These are phyloP conservation scores for Zaprionus vittiger DNA, from an alignment of 1,140 invertebrate genomes.

Conservation along the genomic window DNA sequence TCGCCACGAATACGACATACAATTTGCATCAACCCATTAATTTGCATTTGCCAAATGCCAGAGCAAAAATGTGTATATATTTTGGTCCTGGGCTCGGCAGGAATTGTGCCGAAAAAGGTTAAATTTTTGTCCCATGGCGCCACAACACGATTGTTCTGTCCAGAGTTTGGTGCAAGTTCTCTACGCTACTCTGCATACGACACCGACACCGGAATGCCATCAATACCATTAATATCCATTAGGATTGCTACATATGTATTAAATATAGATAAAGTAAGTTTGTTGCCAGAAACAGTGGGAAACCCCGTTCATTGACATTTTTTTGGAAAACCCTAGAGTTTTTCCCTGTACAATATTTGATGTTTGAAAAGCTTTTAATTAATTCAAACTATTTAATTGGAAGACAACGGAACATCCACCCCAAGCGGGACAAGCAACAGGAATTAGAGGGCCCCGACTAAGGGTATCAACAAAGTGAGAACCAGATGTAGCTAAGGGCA, in stretches of 20 bases:
- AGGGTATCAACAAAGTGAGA: neutral
- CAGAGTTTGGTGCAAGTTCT: neutral
- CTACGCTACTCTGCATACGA: neutral
- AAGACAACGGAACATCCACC: neutral
- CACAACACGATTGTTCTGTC: neutral
- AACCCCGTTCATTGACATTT: neutral
- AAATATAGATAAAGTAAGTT: neutral
- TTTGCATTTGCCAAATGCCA: constrained; percentile 31
- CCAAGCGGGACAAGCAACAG: neutral
- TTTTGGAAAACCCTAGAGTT: neutral
- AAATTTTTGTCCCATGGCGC: constrained; percentile 24
- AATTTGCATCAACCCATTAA: constrained; percentile 58
- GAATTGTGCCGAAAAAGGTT: neutral
- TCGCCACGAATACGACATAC: constrained; percentile 41
- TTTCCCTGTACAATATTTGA: neutral
- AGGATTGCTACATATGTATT: neutral
- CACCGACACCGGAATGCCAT: neutral
- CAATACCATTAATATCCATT: neutral
- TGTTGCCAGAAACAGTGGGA: neutral
- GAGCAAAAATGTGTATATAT: neutral
- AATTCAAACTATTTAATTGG: neutral
- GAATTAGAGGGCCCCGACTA: neutral
- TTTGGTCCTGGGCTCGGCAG: neutral
- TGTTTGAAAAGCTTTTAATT: neutral
- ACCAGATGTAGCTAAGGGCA: neutral